A percentile compares a stretch with the other conserved stretches of the same genome.
Evolutionary conservation across 2,797 vertebrate species (phyloP).

Genomic region (Sebastes steindachneri): DNA sequence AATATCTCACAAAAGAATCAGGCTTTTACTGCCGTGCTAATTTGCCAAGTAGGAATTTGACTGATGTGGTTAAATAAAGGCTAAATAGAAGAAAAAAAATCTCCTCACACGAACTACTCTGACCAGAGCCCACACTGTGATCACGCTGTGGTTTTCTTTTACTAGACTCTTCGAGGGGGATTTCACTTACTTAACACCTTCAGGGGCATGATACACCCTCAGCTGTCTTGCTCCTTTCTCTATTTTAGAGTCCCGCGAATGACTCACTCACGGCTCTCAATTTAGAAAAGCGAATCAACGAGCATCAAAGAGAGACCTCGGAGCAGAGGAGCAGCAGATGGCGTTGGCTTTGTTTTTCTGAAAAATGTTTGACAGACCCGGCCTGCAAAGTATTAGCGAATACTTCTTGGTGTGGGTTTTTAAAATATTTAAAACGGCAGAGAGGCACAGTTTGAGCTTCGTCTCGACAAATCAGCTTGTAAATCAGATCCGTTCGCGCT

Average conservation of each 20-base stretch:
- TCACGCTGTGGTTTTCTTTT: conserved; percentile 14
- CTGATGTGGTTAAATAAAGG: neutral
- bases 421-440: conserved; percentile 7
- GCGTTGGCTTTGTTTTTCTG: conserved; percentile 30
- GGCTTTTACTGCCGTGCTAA: neutral
- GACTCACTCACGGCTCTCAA: conserved; percentile 53
- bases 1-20: neutral
- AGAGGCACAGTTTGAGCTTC: conserved; percentile 14
- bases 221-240: conserved; percentile 42
- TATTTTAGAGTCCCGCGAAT: conserved; percentile 50
- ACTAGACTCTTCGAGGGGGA: neutral
- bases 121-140: conserved; percentile 4
- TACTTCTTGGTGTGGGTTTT: neutral
- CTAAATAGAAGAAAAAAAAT: neutral
- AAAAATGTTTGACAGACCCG: conserved; percentile 20
- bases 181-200: conserved; percentile 49
- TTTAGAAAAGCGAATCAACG: conserved; percentile 60
- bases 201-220: conserved; percentile 26
- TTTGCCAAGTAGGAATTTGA: neutral
- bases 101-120: neutral
- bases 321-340: conserved; percentile 56
- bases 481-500: conserved; percentile 16
- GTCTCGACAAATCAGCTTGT: conserved; percentile 2
- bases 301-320: conserved; percentile 38
- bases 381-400: conserved; percentile 17